Base-by-base conservation (phyloP, 2,113 vertebrate genomes). In the Chelonoidis abingdonii region DNA sequence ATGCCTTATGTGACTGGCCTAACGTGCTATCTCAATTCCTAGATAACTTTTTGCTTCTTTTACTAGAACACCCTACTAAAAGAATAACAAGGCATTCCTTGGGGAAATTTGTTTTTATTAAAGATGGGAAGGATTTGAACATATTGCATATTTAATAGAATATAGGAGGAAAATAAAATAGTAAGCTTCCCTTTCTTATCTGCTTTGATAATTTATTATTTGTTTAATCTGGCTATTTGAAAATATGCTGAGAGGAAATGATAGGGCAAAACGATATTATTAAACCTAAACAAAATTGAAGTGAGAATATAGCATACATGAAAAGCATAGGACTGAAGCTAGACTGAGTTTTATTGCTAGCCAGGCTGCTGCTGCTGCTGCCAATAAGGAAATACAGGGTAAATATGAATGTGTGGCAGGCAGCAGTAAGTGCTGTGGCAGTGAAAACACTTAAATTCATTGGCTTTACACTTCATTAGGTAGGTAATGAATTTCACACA, bases 381-480 rank as follows among this genome's bases (percentile, higher is more conserved):
- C 88, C 69, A 89, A 83, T 86, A 82, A 57, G 81, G 92, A 75
- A 94, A 93, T 52, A 44, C 1, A 5, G 19, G 95, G 86, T 93
- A 96, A 96, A 93, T 95, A 94, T 57, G 91, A 92, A 85, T 49
- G 47, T 49, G 41, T 80, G 25, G 31, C 89, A 94, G 53, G 56
- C 29, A 95, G 69, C 78, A 89, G 41, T 44, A 94, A 95, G 59
- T 93, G 87, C 84, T 84, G 13, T 96, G 76, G 65, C 65, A 86
- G 78, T 95, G 92, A 96, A 96, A 96, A 96, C 92, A 90, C 83
- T 94, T 89, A 83, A 81, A 93, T 88, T 95, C 72, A 57, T 87
- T 97, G 81, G n/a, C 69, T 95, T 31, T 95, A 84, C 4, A 80
- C 89, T 94, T 98, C 97, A 96, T 98, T 98, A 97, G 17, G 65